phyloP scores from a whole-genome alignment of 1,140 invertebrate genomes.

The Drosophila kepulauana region DNA sequence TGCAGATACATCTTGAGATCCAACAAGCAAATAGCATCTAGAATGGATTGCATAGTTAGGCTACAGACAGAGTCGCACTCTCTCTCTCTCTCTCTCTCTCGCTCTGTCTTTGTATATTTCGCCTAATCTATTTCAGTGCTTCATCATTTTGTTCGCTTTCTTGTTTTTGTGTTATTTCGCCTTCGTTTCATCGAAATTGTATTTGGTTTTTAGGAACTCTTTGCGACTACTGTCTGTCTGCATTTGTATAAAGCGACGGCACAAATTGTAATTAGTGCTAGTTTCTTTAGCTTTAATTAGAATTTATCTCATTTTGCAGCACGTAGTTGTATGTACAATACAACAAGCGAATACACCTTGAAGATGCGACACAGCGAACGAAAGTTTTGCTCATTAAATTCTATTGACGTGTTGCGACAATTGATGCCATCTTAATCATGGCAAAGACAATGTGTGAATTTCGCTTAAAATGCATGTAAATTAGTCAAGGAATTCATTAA shows the following conservation, averaged over 20 bases:
- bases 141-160: slow-evolving; percentile 42
- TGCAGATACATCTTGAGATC: slow-evolving; percentile 30
- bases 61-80: slow-evolving; percentile 20
- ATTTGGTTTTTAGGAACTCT: slow-evolving; percentile 41
- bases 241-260: slow-evolving; percentile 54
- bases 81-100: slow-evolving; percentile 34
- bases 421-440: not conserved
- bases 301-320: slow-evolving; percentile 61
- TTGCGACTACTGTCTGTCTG: slow-evolving; percentile 53
- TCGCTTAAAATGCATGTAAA: not conserved
- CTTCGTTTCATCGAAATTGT: slow-evolving; percentile 55
- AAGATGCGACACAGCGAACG: slow-evolving; percentile 44
- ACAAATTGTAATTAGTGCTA: slow-evolving; percentile 80
- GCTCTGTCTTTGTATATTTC: slow-evolving; percentile 61
- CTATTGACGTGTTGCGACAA: not conserved
- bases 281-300: slow-evolving; percentile 72
- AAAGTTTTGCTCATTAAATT: slow-evolving; percentile 24
- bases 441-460: not conserved
- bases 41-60: slow-evolving; percentile 34
- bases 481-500: not conserved
- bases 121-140: slow-evolving; percentile 76
- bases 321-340: slow-evolving; percentile 30
- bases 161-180: too few relatives aligned
- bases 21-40: slow-evolving; percentile 26
- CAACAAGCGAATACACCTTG: slow-evolving; percentile 62